Base-by-base conservation (phyloP, 2,797 vertebrate species). In the Karalla daura region DNA sequence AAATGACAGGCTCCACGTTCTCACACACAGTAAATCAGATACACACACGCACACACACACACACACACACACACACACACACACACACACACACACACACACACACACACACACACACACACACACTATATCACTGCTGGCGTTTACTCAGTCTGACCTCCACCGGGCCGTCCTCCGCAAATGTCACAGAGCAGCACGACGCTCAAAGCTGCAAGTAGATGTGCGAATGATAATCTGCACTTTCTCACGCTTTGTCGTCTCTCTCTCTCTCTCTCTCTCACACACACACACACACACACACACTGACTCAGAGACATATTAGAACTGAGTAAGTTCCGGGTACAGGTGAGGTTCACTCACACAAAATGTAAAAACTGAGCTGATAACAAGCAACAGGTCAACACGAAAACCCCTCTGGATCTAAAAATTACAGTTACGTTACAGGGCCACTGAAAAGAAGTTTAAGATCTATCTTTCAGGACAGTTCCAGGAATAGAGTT, bases 1-100 rank as follows among this genome's bases (percentile, higher is more conserved):
- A 87, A 86, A 87, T 90, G 80, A 88, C 74, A 78, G 78, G 40
- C 72, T 88, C 49, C 49, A 62, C 49, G 77, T 83, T 84, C 81
- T 78, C 86, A 85, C 83, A 86, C 84, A 67, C 63, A 77, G 54
- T 70, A 76, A 82, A 85, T 82, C 79, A 74, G 61, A 76, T 41
- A 83, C 67, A 82, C 84, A 56, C 58, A 46, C 41, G 44, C 28
- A 30, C 28, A 30, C 28, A 30, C 28, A 30, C 28, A 30, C 28
- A 30, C 86, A 85, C 83, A 86, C 84, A 67, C 63, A 77, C 67
- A 82, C 84, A 56, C 58, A 47, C 43, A 44, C n/a, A n/a, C 79
- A 74, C 56, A 76, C 37, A 83, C 67, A 82, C 84, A 56, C 58
- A 46, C 41, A 47, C 28, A 30, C 28, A 30, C 28, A 30, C 28